Evolutionary conservation across 92 coral and sea anemone species (phyloP), one percentile per base, ranked within the genome.

Genomic region (Bergia puertoricense): DNA sequence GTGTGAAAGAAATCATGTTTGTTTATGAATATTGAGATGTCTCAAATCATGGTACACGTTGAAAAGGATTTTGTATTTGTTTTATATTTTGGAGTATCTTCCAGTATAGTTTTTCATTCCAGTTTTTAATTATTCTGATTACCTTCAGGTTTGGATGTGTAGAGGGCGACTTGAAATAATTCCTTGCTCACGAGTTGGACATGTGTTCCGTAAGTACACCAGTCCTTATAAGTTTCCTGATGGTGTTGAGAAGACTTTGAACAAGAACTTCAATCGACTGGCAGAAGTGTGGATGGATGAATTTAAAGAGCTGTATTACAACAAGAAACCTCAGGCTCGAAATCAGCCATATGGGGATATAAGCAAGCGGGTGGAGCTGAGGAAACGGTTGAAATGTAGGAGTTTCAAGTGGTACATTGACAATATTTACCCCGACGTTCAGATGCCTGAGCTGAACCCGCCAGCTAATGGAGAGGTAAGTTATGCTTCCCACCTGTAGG

Each of bases 211-310:
- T 74, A 97, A 97, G 79, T 93, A 90, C 85, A 95, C 98, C 15
- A 95, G 98, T 54, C 99, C 99, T 23, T 97, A 97, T 91, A 97
- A 97, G 86, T 97, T 97, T 84, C 99, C 99, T 8, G 92, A 97
- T 78, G 99, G 99, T 69, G 99, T 97, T 2, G 99, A 97, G 81
- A 93, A 89, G 86, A 97, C 99, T 54, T 91, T 97, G 38, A 95
- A 92, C 82, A 97, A 97, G 89, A 97, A 97, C 82, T 97, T 97
- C 82, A 97, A 97, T 71, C 97, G 99, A 14, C 90, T 97, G 76
- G 99, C 99, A 56, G 99, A 97, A 85, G 99, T 97, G 1, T 97
- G 99, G 99, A 97, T 97, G 99, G 99, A 97, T 88, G 99, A 97
- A 41, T 97, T 92, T 85, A 97, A 97, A 79, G 99, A 97, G 38